Base-by-base conservation (phyloP, 92 coral and sea anemone species). In the Plumapathes pennacea region DNA sequence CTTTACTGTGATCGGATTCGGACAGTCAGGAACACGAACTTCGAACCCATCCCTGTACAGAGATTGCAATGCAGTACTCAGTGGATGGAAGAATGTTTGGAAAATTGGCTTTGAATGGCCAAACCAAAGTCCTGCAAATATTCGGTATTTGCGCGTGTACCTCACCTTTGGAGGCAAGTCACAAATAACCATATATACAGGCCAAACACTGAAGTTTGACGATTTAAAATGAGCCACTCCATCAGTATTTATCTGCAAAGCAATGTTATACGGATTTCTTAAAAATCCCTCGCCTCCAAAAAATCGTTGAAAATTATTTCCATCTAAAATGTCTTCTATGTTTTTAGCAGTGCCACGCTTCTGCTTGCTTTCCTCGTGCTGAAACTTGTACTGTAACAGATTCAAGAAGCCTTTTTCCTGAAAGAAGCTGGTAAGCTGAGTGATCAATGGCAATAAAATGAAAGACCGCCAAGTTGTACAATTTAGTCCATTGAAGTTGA, bases 301-400 rank as follows among this genome's bases (percentile, higher is more conserved):
- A 48, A 48, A 48, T 3, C 5, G 24, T 48, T 48, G 55, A 48
- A 23, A 48, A 48, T 48, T 48, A 23, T 48, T 8, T 7, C 55
- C 55, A 48, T 48, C 55, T 23, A 48, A 23, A 22, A 48, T 48
- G 15, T 48, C 55, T 48, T 48, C 55, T 10, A 48, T 48, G 28
- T 48, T 48, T 23, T 13, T 34, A 7, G 55, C 28, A 13, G 28
- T 34, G 19, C 28, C 28, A 13, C 55, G 26, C 28, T 19, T 48
- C 20, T 5, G 26, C 19, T 48, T 48, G 4, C 5, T 4, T 15
- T 48, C 28, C 5, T 48, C 28, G 30, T 48, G 55, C 25, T 48
- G 10, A 19, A 48, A 48, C 12, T 34, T 30, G 15, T 48, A 48
- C 7, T n/a, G n/a, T n/a, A n/a, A n/a, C n/a, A n/a, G n/a, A n/a